phyloP scores from a whole-genome alignment of 64 coral and sea anemone genomes.

The Platygyra sinensis region DNA sequence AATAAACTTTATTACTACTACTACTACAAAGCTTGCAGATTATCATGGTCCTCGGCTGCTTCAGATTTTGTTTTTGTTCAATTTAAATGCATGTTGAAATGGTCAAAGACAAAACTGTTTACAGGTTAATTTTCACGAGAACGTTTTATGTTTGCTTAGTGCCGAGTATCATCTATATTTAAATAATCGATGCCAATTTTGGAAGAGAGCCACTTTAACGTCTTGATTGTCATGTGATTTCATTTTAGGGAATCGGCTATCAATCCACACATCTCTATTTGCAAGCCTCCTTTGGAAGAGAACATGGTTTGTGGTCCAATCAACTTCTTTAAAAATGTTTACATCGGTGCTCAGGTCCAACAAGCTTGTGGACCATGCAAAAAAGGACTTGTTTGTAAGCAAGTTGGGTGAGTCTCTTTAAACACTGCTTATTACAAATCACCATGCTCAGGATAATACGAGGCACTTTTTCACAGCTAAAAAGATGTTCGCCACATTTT shows the following conservation, averaged over 20 bases:
- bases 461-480: too few relatives aligned
- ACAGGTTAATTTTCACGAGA: too few relatives aligned
- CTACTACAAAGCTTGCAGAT: too few relatives aligned
- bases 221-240: not conserved
- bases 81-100: too few relatives aligned
- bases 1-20: too few relatives aligned
- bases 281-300: slow-evolving; percentile 95
- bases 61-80: too few relatives aligned
- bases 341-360: slow-evolving; percentile 96
- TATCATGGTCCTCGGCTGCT: too few relatives aligned
- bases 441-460: not conserved
- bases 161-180: too few relatives aligned
- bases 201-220: not conserved
- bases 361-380: slow-evolving; percentile 95
- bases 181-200: not conserved
- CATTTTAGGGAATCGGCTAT: slow-evolving; percentile 81
- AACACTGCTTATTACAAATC: not conserved
- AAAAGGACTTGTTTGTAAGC: slow-evolving; percentile 88
- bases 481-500: too few relatives aligned
- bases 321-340: slow-evolving; percentile 98
- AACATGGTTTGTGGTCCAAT: slow-evolving; percentile 99
- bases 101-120: too few relatives aligned
- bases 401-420: slow-evolving; percentile 87
- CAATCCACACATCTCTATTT: slow-evolving; percentile 96
- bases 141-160: too few relatives aligned